phyloP scores from a whole-genome alignment of 2,113 vertebrate genomes.

The Chrysochloris asiatica region DNA sequence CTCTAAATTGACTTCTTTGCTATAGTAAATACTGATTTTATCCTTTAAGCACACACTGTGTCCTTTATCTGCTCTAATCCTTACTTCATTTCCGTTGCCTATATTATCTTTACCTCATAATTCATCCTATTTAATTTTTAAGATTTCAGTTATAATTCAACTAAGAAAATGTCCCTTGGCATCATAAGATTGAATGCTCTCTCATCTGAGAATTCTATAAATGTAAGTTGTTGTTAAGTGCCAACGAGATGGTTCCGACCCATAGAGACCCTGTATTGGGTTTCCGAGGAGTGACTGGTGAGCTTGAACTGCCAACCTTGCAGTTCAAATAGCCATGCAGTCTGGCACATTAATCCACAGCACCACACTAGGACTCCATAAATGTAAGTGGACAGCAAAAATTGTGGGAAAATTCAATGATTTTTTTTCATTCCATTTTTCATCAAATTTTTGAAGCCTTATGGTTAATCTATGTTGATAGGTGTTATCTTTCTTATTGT shows the following conservation, averaged over 20 bases:
- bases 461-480: background rate
- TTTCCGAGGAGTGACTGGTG: too few relatives aligned
- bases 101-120: background rate
- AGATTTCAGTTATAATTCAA: background rate
- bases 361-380: too few relatives aligned
- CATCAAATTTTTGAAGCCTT: background rate
- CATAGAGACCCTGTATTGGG: too few relatives aligned
- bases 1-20: background rate
- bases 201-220: background rate
- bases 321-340: too few relatives aligned
- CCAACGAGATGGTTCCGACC: too few relatives aligned
- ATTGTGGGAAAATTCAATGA: too few relatives aligned
- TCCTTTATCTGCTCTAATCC: background rate
- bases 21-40: background rate
- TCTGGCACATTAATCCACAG: too few relatives aligned
- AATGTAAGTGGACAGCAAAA: too few relatives aligned
- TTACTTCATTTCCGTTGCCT: background rate
- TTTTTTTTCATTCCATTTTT: background rate
- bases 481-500: background rate
- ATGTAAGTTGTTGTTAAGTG: too few relatives aligned
- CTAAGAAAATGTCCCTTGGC: background rate
- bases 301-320: too few relatives aligned
- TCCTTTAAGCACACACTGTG: background rate
- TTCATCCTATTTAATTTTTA: background rate
- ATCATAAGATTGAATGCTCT: background rate